A percentile compares a stretch with the other conserved stretches of the same genome.
Evolutionary conservation across 92 coral and sea anemone genomes (phyloP).

Genomic region (Micromussa lordhowensis): DNA sequence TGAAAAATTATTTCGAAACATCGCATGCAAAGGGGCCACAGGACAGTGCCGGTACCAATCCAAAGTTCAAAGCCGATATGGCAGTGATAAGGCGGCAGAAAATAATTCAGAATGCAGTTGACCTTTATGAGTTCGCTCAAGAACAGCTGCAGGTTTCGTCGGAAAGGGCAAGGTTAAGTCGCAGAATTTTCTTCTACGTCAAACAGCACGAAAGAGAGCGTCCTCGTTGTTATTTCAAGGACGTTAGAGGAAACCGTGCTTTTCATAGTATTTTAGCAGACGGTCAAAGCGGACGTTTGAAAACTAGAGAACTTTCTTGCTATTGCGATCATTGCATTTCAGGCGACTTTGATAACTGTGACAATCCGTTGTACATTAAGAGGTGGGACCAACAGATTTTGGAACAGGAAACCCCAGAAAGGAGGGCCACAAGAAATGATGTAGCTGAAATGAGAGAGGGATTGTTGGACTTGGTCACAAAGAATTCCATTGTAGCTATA

Average conservation of each 20-base stretch:
- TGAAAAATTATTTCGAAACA: conserved; percentile 55
- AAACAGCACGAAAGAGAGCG: conserved; percentile 27
- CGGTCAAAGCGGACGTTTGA: background rate
- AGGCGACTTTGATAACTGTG: background rate
- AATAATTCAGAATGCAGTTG: conserved; percentile 42
- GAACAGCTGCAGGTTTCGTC: background rate
- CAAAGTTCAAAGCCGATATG: conserved; percentile 59
- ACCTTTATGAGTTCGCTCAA: conserved; percentile 32
- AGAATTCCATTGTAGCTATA: conserved; percentile 48
- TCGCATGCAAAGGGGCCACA: conserved; percentile 67
- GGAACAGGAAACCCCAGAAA: background rate
- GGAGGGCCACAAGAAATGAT: background rate
- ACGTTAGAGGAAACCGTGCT: conserved; percentile 42
- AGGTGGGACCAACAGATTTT: background rate
- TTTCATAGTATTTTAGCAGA: conserved; percentile 44
- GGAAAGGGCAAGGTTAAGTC: conserved; percentile 6
- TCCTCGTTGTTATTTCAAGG: conserved; percentile 29
- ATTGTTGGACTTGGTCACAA: conserved; percentile 5
- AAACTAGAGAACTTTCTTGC: conserved; percentile 14
- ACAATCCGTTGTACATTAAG: background rate
- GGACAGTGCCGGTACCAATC: conserved; percentile 57
- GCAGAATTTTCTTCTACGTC: conserved; percentile 46
- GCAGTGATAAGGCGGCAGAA: conserved; percentile 56
- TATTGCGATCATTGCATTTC: conserved; percentile 1
- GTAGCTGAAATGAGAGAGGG: background rate